phyloP scores from a whole-genome alignment of 64 coral and sea anemone species.

The Dendrophyllia cribrosa region DNA sequence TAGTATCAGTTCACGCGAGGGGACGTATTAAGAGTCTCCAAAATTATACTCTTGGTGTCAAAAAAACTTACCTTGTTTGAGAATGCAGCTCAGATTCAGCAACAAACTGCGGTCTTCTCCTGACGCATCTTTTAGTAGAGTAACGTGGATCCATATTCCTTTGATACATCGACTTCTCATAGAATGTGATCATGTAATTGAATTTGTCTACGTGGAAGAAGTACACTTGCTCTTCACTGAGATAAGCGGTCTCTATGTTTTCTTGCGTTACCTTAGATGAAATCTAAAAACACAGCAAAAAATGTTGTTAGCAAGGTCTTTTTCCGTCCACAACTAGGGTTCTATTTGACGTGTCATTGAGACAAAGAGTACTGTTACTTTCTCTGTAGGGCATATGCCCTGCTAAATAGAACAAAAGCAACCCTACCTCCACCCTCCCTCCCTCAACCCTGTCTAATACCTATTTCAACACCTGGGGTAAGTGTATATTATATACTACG shows the following conservation, averaged over 20 bases:
- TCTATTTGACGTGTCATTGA: too few species aligned
- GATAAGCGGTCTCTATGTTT: constrained; percentile 2
- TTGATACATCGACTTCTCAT: neutral
- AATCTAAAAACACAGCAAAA: neutral
- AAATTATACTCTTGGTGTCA: too few species aligned
- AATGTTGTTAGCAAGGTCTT: neutral
- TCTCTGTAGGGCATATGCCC: too few species aligned
- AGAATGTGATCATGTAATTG: constrained; percentile 6
- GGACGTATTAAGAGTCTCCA: too few species aligned
- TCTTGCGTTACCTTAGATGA: neutral
- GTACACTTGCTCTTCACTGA: neutral
- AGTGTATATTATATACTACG: too few species aligned
- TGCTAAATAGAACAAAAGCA: too few species aligned
- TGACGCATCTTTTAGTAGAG: neutral
- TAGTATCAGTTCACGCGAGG: too few species aligned
- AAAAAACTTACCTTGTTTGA: neutral
- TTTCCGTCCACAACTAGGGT: too few species aligned
- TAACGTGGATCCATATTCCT: neutral
- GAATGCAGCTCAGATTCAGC: neutral
- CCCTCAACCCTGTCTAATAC: too few species aligned
- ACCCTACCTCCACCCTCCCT: too few species aligned
- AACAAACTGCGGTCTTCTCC: constrained; percentile 14
- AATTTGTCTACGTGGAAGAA: neutral
- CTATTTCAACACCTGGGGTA: too few species aligned
- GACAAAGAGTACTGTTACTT: too few species aligned